phyloP scores from a whole-genome alignment of 1,140 invertebrate genomes.

The Drosophila kikkawai region DNA sequence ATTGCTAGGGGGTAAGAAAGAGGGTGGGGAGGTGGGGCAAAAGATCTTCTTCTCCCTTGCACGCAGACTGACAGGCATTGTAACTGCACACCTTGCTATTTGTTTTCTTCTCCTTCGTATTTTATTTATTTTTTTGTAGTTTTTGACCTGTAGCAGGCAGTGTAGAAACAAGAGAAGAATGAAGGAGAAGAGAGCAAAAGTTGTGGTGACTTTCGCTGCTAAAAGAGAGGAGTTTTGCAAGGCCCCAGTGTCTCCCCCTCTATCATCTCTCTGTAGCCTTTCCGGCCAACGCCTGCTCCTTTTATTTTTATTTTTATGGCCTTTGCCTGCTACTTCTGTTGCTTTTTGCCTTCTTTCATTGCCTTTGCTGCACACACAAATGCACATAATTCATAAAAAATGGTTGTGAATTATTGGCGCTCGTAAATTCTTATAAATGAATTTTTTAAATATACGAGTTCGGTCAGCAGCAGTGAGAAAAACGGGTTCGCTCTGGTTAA shows the following conservation, averaged over 20 bases:
- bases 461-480: slow-evolving; percentile 22
- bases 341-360: slow-evolving; percentile 14
- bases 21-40: slow-evolving; percentile 2
- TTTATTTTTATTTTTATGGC: slow-evolving; percentile 59
- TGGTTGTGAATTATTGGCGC: slow-evolving; percentile 62
- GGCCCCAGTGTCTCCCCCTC: neutral
- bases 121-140: slow-evolving; percentile 21
- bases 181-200: slow-evolving; percentile 40
- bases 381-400: slow-evolving; percentile 64
- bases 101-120: slow-evolving; percentile 21
- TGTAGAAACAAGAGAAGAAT: slow-evolving; percentile 16
- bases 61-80: slow-evolving; percentile 23
- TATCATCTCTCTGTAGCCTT: slow-evolving; percentile 19
- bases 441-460: slow-evolving; percentile 43
- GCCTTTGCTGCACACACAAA: slow-evolving; percentile 25
- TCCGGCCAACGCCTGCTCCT: slow-evolving; percentile 55
- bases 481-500: slow-evolving; percentile 36
- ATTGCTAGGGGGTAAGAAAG: slow-evolving; percentile 27
- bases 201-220: slow-evolving; percentile 59
- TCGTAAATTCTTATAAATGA: slow-evolving; percentile 66
- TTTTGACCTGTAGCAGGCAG: slow-evolving; percentile 53
- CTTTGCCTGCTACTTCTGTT: slow-evolving; percentile 44
- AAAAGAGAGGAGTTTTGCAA: slow-evolving; percentile 42
- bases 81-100: slow-evolving; percentile 58
- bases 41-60: slow-evolving; percentile 7